Percentiles rank a stretch among this genome's conserved stretches.
phyloP scores from a whole-genome alignment of 2,797 vertebrate species.

The Merluccius polli region DNA sequence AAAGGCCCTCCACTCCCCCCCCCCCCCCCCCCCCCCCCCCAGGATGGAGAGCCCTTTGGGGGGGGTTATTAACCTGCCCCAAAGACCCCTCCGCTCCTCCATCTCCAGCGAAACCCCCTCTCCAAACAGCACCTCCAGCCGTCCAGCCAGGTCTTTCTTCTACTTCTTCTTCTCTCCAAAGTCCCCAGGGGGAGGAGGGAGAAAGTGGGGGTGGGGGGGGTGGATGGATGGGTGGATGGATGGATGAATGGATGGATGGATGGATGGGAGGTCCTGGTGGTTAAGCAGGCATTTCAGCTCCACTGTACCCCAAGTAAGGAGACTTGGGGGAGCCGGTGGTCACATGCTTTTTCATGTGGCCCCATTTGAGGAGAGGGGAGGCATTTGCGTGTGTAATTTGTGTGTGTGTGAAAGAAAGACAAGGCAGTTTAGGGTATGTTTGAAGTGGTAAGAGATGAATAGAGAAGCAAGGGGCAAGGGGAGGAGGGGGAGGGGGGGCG shows the following conservation, averaged over 20 bases:
- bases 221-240: not conserved
- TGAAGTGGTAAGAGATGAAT: not conserved
- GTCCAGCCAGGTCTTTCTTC: constrained; percentile 34
- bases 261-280: constrained; percentile 30
- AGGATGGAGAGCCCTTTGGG: constrained; percentile 39
- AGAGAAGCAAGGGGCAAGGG: not conserved
- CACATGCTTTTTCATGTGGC: constrained; percentile 58
- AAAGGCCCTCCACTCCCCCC: constrained; percentile 33
- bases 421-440: constrained; percentile 1
- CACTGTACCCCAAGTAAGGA: constrained; percentile 34
- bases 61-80: constrained; percentile 49
- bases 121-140: constrained; percentile 17
- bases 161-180: constrained; percentile 6
- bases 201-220: constrained; percentile 24
- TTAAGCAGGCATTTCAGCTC: constrained; percentile 28
- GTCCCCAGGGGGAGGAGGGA: constrained; percentile 14
- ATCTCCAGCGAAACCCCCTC: not conserved
- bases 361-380: constrained; percentile 20
- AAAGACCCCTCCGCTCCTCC: constrained; percentile 13
- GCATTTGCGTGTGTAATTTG: not conserved
- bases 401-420: not conserved
- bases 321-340: constrained; percentile 13
- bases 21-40: constrained; percentile 28
- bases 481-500: not conserved
- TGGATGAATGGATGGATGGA: not conserved